A percentile compares a stretch with the other conserved stretches of the same genome.
Conservation (phyloP, 2,888 invertebrate species). For the Alitta virens region DNA sequence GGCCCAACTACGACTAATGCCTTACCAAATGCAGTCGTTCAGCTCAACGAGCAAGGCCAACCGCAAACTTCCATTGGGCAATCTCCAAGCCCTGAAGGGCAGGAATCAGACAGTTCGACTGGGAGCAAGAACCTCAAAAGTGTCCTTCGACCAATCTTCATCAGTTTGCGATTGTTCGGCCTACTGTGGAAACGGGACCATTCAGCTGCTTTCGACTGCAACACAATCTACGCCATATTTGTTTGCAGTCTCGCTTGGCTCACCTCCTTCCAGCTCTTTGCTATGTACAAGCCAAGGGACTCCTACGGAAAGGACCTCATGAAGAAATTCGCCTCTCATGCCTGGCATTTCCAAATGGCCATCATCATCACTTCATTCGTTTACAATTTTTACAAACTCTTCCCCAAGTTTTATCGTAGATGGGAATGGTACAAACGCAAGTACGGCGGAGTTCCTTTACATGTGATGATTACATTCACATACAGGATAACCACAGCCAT, state of each 20-base stretch:
- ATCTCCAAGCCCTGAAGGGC: background rate
- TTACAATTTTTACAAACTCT: background rate
- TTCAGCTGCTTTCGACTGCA: background rate
- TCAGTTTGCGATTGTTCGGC: conserved; percentile 8
- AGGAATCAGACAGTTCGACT: background rate
- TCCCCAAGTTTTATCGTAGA: background rate
- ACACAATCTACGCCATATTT: conserved; percentile 2
- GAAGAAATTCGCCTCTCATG: conserved; percentile 9
- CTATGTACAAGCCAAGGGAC: conserved; percentile 6
- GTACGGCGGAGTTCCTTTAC: conserved; percentile 10
- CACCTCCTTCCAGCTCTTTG: conserved; percentile 6
- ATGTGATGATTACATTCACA: conserved; percentile 3
- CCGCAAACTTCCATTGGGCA: background rate
- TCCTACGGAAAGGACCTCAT: conserved; percentile 3
- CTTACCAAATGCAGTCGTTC: background rate
- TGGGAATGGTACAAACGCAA: conserved; percentile 8
- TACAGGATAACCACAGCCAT: conserved; percentile 6
- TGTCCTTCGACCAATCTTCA: conserved; percentile 1
- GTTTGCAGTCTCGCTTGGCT: conserved; percentile 4
- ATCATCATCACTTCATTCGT: conserved; percentile 10
- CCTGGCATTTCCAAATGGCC: conserved; percentile 12
- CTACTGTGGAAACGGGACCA: conserved; percentile 1
- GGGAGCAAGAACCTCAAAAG: background rate
- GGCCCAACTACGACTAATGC: too few relatives aligned
- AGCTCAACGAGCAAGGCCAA: background rate